A percentile compares a stretch with the other conserved stretches of the same genome.
Conservation (phyloP, 1,140 invertebrate species). For the Formica exsecta region DNA sequence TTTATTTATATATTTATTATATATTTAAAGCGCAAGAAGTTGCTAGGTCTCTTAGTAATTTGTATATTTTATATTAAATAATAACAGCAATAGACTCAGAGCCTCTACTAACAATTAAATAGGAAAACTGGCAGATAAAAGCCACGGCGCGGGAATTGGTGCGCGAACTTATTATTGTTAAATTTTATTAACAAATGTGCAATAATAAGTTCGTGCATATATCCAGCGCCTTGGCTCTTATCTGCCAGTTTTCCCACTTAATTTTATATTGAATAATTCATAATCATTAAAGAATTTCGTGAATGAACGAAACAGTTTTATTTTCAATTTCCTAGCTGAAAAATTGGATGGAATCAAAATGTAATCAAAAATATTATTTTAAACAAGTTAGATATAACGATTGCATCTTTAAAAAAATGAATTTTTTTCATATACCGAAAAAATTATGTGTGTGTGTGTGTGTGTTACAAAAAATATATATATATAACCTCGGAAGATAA, state of each 20-base stretch:
- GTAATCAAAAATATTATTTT: conserved; percentile 19
- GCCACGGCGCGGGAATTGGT: no score
- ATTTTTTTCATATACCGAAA: background rate
- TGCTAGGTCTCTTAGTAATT: background rate
- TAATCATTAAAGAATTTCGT: conserved; percentile 4
- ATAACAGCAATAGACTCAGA: no score
- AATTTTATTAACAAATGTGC: no score
- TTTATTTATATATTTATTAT: conserved; percentile 34
- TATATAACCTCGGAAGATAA: background rate
- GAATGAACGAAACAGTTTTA: conserved; percentile 12
- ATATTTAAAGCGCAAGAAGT: conserved; percentile 3
- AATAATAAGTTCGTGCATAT: no score
- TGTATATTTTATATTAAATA: background rate
- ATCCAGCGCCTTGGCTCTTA: no score
- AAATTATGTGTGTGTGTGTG: background rate
- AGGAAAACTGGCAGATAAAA: no score
- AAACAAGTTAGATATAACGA: conserved; percentile 10
- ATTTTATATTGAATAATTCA: conserved; percentile 34
- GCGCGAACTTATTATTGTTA: no score
- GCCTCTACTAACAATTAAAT: no score
- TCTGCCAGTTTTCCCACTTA: no score
- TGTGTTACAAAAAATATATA: background rate
- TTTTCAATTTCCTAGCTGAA: background rate
- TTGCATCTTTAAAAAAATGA: background rate
- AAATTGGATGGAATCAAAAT: conserved; percentile 1